Evolutionary conservation across 2,888 invertebrate genomes (phyloP).

Genomic region (Caenorhabditis afra): DNA sequence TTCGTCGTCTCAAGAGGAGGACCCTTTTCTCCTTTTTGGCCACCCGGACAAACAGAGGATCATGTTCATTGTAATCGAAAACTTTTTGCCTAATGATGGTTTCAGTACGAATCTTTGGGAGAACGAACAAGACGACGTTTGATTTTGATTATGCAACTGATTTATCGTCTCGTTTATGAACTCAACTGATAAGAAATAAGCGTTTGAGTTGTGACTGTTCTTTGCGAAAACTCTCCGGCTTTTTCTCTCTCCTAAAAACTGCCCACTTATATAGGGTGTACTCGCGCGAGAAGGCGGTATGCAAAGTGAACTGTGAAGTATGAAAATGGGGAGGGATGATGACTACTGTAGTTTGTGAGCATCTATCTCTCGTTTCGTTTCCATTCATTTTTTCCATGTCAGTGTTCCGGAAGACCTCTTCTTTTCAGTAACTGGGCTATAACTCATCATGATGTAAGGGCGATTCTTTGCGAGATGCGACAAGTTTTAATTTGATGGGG

Average conservation of each 20-base stretch:
- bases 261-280: background rate
- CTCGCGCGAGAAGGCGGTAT: background rate
- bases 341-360: conserved; percentile 14
- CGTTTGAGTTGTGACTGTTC: conserved; percentile 54
- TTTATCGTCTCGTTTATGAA: background rate
- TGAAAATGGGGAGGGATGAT: conserved; percentile 16
- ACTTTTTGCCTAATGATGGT: conserved; percentile 34
- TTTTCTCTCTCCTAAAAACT: too few relatives aligned
- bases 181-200: conserved; percentile 35
- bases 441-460: background rate
- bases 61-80: conserved; percentile 45
- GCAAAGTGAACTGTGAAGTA: conserved; percentile 34
- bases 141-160: background rate
- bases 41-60: conserved; percentile 29
- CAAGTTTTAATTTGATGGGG: conserved; percentile 54
- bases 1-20: conserved; percentile 40
- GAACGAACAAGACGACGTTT: background rate
- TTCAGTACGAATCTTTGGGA: conserved; percentile 14
- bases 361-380: background rate
- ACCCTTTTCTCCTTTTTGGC: conserved; percentile 15
- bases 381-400: background rate
- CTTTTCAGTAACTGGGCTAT: background rate
- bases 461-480: conserved; percentile 31
- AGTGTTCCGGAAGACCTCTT: conserved; percentile 37
- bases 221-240: background rate